These are phyloP conservation scores for Carposina sasakii DNA, from an alignment of 1,140 invertebrate species.

Conservation along the genomic window DNA sequence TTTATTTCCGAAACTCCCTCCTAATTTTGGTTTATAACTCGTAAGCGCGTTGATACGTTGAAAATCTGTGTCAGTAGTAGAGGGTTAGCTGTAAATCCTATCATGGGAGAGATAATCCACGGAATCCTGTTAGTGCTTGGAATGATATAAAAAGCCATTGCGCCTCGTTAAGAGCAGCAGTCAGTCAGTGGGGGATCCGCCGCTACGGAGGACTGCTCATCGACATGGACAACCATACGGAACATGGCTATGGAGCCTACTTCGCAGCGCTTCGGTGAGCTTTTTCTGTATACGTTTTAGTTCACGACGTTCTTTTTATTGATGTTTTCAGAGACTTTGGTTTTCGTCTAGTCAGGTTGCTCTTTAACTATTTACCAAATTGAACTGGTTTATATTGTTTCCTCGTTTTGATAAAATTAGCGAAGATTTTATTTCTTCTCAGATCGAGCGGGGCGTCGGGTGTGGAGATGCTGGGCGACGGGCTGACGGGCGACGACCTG, in stretches of 20 bases:
- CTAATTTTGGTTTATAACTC: too few relatives aligned
- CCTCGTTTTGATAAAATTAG: too few relatives aligned
- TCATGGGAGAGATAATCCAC: slow-evolving; percentile 54
- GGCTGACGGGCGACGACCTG: slow-evolving; percentile 83
- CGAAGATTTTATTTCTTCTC: slow-evolving; percentile 7
- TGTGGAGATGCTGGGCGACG: slow-evolving; percentile 80
- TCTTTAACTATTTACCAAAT: too few relatives aligned
- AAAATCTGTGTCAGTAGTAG: slow-evolving; percentile 42
- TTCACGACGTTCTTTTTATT: too few relatives aligned
- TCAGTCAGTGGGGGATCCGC: slow-evolving; percentile 59
- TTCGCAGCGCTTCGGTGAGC: slow-evolving; percentile 57
- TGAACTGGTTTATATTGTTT: too few relatives aligned
- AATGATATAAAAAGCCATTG: slow-evolving; percentile 51
- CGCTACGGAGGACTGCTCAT: slow-evolving; percentile 66
- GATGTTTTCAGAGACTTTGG: too few relatives aligned
- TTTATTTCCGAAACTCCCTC: too few relatives aligned
- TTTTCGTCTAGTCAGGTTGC: too few relatives aligned
- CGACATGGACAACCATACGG: slow-evolving; percentile 54
- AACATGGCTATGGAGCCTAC: slow-evolving; percentile 47
- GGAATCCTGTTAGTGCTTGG: slow-evolving; percentile 46
- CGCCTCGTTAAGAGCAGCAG: slow-evolving; percentile 33
- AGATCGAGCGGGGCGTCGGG: slow-evolving; percentile 29
- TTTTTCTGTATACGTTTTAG: too few relatives aligned
- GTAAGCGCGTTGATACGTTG: slow-evolving; percentile 34
- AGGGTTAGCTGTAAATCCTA: slow-evolving; percentile 50